Evolutionary conservation across 2,113 vertebrate species (phyloP).

Genomic region (Martes martes): DNA sequence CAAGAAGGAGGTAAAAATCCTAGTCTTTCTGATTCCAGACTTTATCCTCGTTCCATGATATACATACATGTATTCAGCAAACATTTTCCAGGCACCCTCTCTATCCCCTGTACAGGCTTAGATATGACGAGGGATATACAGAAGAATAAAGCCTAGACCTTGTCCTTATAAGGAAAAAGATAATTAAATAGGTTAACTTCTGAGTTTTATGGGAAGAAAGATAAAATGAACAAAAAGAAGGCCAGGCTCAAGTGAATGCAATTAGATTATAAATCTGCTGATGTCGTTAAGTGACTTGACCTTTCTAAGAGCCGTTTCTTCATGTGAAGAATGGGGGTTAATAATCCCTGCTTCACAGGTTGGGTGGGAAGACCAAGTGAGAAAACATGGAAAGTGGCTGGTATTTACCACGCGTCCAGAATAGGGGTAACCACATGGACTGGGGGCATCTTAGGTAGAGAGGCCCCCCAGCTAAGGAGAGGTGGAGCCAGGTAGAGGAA

Average conservation of each 20-base stretch:
- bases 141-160: background rate
- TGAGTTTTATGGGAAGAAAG: background rate
- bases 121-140: background rate
- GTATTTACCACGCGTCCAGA: rapidly evolving
- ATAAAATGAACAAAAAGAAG: background rate
- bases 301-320: background rate
- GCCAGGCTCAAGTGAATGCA: background rate
- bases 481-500: background rate
- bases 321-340: background rate
- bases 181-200: background rate
- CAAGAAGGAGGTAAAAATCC: background rate
- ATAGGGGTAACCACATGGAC: background rate
- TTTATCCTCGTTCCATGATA: background rate
- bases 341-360: background rate
- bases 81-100: background rate
- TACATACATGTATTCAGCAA: background rate
- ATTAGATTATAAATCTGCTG: background rate
- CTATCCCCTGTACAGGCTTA: background rate
- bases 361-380: background rate
- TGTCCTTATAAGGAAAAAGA: background rate
- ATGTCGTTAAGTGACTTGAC: background rate
- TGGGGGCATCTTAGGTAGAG: background rate
- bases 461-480: background rate
- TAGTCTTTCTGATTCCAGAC: background rate
- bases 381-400: background rate